Conservation (phyloP, 2,113 vertebrate genomes). For the Pholis gunnellus region DNA sequence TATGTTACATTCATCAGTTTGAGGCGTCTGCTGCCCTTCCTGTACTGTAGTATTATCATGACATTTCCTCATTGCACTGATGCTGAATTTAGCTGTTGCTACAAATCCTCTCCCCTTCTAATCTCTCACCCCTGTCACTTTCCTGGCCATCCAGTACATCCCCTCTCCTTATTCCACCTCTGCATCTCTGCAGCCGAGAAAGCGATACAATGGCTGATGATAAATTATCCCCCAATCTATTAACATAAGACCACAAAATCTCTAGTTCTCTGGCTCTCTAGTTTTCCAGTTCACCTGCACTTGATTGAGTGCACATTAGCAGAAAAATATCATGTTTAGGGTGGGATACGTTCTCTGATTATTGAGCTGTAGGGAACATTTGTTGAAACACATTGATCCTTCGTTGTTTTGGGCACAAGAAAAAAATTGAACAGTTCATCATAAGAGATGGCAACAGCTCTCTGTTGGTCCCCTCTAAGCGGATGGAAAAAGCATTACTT, state of each 20-base stretch:
- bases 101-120: conserved; percentile 11
- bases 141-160: conserved; percentile 21
- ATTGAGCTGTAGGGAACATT: not conserved
- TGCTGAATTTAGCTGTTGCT: conserved; percentile 22
- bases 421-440: not conserved
- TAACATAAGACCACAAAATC: conserved; percentile 3
- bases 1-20: not conserved
- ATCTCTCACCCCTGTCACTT: not conserved
- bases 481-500: not conserved
- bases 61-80: conserved; percentile 5
- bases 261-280: not conserved
- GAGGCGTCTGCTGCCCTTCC: not conserved
- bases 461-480: not conserved
- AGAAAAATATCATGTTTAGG: conserved; percentile 32
- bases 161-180: not conserved
- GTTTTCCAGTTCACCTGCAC: conserved; percentile 9
- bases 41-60: conserved; percentile 7
- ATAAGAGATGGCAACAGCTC: not conserved
- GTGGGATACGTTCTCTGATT: not conserved
- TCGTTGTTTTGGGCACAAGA: too few relatives aligned
- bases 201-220: not conserved
- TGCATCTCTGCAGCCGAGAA: conserved; percentile 17
- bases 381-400: conserved; percentile 1
- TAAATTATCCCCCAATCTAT: conserved; percentile 28
- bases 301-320: conserved; percentile 9